Evolutionary conservation across 2,888 invertebrate genomes (phyloP).

Genomic region (Chrysomela aeneicollis): DNA sequence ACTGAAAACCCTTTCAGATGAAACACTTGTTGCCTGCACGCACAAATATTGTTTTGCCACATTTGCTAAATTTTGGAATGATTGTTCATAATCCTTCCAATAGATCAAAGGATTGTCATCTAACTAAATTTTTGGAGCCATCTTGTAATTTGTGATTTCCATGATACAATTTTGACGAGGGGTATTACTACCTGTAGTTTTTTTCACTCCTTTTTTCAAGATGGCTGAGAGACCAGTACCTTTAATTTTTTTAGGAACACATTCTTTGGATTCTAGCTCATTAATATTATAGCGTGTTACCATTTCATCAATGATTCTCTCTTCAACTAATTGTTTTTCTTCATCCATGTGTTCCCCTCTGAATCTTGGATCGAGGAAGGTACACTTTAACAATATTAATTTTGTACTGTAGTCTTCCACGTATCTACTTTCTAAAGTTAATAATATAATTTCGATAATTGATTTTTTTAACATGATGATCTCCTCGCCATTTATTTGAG

Average conservation of each 20-base stretch:
- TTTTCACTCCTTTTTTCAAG: not conserved
- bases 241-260: not conserved
- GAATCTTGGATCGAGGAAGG: not conserved
- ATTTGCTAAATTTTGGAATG: too few species aligned
- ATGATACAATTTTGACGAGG: too few species aligned
- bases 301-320: not conserved
- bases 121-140: not conserved
- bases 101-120: not conserved
- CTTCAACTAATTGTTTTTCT: not conserved
- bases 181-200: not conserved
- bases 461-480: not conserved
- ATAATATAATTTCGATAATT: not conserved
- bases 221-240: not conserved
- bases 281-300: not conserved
- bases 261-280: not conserved
- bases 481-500: not conserved
- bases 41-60: too few species aligned
- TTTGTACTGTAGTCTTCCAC: not conserved
- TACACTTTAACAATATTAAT: not conserved
- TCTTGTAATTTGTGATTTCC: not conserved
- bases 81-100: too few species aligned
- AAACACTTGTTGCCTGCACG: too few species aligned
- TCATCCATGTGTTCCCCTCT: not conserved
- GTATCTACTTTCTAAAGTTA: not conserved
- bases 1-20: not conserved